Conservation (phyloP, 2,113 vertebrate species). For the Xyrauchen texanus region DNA sequence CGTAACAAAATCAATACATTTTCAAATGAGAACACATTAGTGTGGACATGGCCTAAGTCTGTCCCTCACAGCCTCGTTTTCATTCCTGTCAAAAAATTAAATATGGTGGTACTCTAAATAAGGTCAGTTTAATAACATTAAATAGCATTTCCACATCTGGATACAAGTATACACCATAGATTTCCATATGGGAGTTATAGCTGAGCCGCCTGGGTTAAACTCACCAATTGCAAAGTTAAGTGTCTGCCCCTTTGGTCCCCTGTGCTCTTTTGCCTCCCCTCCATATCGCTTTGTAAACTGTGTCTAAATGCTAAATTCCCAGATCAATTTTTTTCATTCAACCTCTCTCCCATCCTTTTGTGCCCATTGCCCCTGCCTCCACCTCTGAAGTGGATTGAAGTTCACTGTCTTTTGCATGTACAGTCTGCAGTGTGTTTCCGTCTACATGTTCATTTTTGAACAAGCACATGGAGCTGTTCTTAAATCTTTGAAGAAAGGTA, state of each 20-base stretch:
- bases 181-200: conserved; percentile 47
- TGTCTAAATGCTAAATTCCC: conserved; percentile 82
- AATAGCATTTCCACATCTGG: not conserved
- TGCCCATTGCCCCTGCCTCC: conserved; percentile 61
- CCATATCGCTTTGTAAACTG: conserved; percentile 78
- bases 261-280: conserved; percentile 60
- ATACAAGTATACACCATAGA: not conserved
- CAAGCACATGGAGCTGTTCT: too few species aligned
- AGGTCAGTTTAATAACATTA: too few species aligned
- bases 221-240: conserved; percentile 76
- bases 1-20: too few species aligned
- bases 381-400: conserved; percentile 64
- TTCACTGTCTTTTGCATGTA: conserved; percentile 66
- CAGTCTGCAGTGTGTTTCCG: not conserved
- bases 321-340: conserved; percentile 80
- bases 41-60: too few species aligned
- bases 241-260: conserved; percentile 59
- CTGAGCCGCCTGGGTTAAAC: conserved; percentile 60
- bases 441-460: not conserved
- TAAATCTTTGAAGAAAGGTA: not conserved
- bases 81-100: too few species aligned
- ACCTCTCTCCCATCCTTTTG: conserved; percentile 59
- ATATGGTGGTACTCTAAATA: too few species aligned
- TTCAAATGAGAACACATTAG: too few species aligned
- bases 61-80: too few species aligned